phyloP scores from a whole-genome alignment of 2,113 vertebrate genomes.

The Hyperopisus bebe region DNA sequence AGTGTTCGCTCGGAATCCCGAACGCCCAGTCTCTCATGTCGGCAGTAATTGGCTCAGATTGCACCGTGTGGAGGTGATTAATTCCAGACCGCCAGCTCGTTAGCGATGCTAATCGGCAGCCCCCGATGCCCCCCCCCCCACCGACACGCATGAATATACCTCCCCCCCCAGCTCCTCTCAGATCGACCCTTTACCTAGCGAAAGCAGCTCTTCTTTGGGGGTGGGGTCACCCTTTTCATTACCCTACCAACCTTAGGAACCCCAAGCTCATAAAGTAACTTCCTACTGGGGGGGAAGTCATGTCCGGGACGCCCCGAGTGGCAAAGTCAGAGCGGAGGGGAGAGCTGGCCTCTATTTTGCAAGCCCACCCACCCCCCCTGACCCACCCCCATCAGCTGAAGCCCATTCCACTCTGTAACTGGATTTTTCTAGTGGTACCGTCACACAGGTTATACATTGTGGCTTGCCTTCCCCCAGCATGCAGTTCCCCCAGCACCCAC shows the following conservation, averaged over 20 bases:
- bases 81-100: slow-evolving; percentile 66
- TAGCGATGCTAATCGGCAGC: slow-evolving; percentile 60
- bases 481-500: neutral
- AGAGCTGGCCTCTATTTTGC: neutral
- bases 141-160: slow-evolving; percentile 42
- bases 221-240: slow-evolving; percentile 35
- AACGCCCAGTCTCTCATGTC: slow-evolving; percentile 47
- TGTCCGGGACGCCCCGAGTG: neutral
- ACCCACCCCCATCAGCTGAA: neutral
- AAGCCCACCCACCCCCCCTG: neutral
- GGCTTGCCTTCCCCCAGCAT: neutral
- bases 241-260: slow-evolving; percentile 42
- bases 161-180: slow-evolving; percentile 8
- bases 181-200: slow-evolving; percentile 40
- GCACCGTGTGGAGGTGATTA: slow-evolving; percentile 65
- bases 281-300: slow-evolving; percentile 28
- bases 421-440: neutral
- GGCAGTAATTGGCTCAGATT: slow-evolving; percentile 57
- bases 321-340: neutral
- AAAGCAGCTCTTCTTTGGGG: slow-evolving; percentile 36
- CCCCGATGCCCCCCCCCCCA: slow-evolving; percentile 2
- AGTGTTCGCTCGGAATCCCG: slow-evolving; percentile 29
- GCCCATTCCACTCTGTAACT: neutral
- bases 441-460: neutral
- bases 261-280: slow-evolving; percentile 47